Percentiles rank a stretch among this genome's conserved stretches.
Evolutionary conservation across 1,140 invertebrate species (phyloP).

Genomic region (Caenorhabditis remanei): DNA sequence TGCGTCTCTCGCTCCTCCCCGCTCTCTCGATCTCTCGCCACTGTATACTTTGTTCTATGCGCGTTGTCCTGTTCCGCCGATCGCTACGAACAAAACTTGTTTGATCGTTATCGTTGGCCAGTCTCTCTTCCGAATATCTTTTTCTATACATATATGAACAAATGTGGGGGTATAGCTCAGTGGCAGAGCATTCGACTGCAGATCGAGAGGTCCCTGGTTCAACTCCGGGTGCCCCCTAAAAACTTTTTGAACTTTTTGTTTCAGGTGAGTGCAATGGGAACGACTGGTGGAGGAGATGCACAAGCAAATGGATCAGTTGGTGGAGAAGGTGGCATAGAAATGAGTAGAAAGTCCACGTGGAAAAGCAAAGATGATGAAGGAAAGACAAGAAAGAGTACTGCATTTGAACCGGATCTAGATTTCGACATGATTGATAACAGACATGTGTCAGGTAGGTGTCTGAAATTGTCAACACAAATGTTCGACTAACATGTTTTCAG

Average conservation of each 20-base stretch:
- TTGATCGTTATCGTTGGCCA: neutral
- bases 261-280: slow-evolving; percentile 30
- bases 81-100: neutral
- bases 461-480: neutral
- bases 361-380: neutral
- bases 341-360: slow-evolving; percentile 29
- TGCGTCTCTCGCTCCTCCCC: neutral
- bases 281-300: neutral
- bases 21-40: too few species aligned
- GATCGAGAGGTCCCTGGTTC: slow-evolving; percentile 80
- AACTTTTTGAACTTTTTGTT: neutral
- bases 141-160: neutral
- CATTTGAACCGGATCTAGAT: slow-evolving; percentile 27
- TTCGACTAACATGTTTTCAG: neutral
- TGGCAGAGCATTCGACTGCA: slow-evolving; percentile 81
- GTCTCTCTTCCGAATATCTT: neutral
- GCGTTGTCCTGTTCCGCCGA: neutral
- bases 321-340: neutral
- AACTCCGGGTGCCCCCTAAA: slow-evolving; percentile 77
- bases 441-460: neutral
- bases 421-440: slow-evolving; percentile 35
- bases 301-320: neutral
- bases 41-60: slow-evolving; percentile 2
- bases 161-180: slow-evolving; percentile 79
- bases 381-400: slow-evolving; percentile 25